Percentiles rank a stretch among this genome's conserved stretches.
Evolutionary conservation across 2,797 vertebrate species (phyloP).

Genomic region (Luscinia luscinia): DNA sequence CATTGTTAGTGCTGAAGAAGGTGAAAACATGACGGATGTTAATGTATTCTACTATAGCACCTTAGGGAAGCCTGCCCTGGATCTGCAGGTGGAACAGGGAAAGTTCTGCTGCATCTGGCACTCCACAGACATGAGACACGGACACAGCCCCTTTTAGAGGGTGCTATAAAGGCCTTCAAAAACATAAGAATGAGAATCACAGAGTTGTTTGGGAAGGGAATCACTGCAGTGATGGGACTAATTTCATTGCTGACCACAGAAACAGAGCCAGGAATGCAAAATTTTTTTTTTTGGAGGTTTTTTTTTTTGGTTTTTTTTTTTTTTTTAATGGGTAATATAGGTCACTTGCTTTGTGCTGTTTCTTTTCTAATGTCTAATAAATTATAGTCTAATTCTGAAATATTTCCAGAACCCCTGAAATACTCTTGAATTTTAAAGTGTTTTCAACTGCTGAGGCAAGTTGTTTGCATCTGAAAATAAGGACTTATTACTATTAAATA

Average conservation of each 20-base stretch:
- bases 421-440: background rate
- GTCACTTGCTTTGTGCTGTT: background rate
- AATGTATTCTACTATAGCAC: background rate
- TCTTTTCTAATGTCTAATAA: background rate
- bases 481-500: background rate
- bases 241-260: background rate
- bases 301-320: background rate
- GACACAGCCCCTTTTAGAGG: background rate
- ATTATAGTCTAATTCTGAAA: background rate
- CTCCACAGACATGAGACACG: background rate
- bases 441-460: background rate
- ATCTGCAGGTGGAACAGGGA: background rate
- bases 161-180: background rate
- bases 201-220: background rate
- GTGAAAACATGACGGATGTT: background rate
- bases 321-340: background rate
- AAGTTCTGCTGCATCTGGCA: background rate
- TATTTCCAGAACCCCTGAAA: background rate
- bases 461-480: background rate
- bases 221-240: background rate
- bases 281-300: background rate
- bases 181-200: background rate
- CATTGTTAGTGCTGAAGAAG: background rate
- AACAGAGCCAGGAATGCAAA: background rate
- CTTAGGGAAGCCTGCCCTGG: background rate